Base-by-base conservation (phyloP, 23 tunicate genomes). In the Aplidium turbinatum region DNA sequence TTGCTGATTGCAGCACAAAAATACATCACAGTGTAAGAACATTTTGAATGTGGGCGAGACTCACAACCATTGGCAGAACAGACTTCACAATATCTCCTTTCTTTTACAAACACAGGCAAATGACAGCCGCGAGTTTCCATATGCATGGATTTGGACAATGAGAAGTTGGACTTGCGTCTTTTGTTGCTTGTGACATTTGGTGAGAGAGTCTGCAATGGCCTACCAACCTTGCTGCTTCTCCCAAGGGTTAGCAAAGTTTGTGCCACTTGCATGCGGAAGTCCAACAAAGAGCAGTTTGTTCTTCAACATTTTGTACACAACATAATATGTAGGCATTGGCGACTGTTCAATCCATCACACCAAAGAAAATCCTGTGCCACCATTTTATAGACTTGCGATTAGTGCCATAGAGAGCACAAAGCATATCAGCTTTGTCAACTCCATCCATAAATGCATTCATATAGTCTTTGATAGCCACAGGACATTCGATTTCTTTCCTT, bases 351-450 rank as follows among this genome's bases (percentile, higher is more conserved):
- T 65, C 72, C 36, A 65, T 4, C 48, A 65, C 4, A 11, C 72
- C 72, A 65, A 65, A 65, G 38, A 65, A 65, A 21, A 65, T 25
- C 38, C 72, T 18, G 22, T 65, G 72, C 72, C 72, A 65, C 72
- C 72, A 65, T 21, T 65, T 65, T 4, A 65, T 2, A 30, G 50
- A 36, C 19, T 65, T 65, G 3, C 72, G 50, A 28, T 65, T 38
- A 21, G 3, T 29, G 22, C 72, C 72, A 38, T 38, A 65, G 4
- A 65, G 48, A 36, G 36, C 50, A 27, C 72, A 50, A 25, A 26
- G 9, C 27, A 35, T 36, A 29, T 65, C 72, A 65, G 36, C 50
- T 5, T 65, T 65, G 27, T 65, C 72, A 65, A 65, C 72, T 11
- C 72, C 72, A 2, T 4, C 50, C 72, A 65, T 65, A 50, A 19